Percentiles rank a stretch among this genome's conserved stretches.
Conservation (phyloP, 2,888 invertebrate genomes). For the Pollenia griseotomentosa region DNA sequence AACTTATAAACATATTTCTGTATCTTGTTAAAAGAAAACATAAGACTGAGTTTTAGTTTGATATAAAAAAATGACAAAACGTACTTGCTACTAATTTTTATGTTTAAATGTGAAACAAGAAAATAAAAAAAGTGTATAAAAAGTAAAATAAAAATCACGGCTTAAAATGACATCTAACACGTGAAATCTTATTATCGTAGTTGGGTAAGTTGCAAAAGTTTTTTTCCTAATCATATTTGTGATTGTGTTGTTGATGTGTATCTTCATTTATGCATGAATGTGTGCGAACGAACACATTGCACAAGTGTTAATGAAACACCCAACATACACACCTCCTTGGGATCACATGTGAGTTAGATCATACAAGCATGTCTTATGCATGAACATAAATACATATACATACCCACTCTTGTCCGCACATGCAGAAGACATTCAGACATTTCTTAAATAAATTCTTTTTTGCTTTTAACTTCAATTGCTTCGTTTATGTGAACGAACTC, state of each 20-base stretch:
- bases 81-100: slow-evolving; percentile 50
- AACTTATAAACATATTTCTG: too few species aligned
- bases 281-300: neutral
- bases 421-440: neutral
- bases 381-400: neutral
- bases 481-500: slow-evolving; percentile 53
- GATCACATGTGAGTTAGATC: neutral
- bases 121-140: neutral
- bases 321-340: slow-evolving; percentile 1
- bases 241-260: neutral
- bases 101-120: slow-evolving; percentile 57
- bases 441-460: slow-evolving; percentile 49
- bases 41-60: neutral
- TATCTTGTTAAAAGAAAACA: too few species aligned
- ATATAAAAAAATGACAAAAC: neutral
- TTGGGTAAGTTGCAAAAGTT: slow-evolving; percentile 67
- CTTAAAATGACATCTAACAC: slow-evolving; percentile 74
- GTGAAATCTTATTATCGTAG: slow-evolving; percentile 72
- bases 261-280: neutral
- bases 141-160: slow-evolving; percentile 70
- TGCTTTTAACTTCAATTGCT: slow-evolving; percentile 63
- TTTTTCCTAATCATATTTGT: slow-evolving; percentile 33
- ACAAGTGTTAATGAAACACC: slow-evolving; percentile 61
- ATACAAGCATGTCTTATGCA: neutral
- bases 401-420: neutral